These are phyloP conservation scores for Oreotrochilus melanogaster DNA, from an alignment of 2,113 vertebrate species.

Conservation along the genomic window DNA sequence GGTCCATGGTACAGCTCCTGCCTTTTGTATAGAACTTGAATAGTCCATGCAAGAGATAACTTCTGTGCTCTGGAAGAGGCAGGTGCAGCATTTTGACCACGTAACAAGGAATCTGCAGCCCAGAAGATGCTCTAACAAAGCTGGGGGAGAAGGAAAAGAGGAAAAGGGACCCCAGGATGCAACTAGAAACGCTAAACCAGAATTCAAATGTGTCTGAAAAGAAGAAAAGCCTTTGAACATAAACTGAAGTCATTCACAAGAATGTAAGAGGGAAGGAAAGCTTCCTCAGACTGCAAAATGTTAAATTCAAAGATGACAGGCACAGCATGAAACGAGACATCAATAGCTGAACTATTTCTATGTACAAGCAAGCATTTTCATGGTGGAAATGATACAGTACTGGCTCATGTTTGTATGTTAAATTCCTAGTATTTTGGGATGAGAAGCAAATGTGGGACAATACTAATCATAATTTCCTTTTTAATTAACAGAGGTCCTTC, in stretches of 20 bases:
- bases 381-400: neutral
- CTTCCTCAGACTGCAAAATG: neutral
- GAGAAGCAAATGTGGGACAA: neutral
- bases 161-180: neutral
- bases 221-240: neutral
- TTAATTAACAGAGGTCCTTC: slow-evolving; percentile 50
- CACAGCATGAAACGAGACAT: neutral
- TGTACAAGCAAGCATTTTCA: neutral
- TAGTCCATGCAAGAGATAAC: accelerated
- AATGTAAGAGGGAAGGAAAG: neutral
- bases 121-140: neutral
- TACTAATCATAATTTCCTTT: slow-evolving; percentile 39
- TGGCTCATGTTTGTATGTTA: neutral
- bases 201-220: neutral
- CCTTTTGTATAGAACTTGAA: accelerated
- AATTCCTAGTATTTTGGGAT: neutral
- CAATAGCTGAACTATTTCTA: slow-evolving; percentile 18
- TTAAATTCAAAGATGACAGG: neutral
- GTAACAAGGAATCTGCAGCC: neutral
- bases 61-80: neutral
- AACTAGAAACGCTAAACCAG: neutral
- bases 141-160: neutral
- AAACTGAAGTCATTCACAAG: neutral
- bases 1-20: neutral
- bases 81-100: neutral